These are phyloP conservation scores for Vanessa cardui DNA, from an alignment of 2,888 invertebrate genomes.

Conservation along the genomic window DNA sequence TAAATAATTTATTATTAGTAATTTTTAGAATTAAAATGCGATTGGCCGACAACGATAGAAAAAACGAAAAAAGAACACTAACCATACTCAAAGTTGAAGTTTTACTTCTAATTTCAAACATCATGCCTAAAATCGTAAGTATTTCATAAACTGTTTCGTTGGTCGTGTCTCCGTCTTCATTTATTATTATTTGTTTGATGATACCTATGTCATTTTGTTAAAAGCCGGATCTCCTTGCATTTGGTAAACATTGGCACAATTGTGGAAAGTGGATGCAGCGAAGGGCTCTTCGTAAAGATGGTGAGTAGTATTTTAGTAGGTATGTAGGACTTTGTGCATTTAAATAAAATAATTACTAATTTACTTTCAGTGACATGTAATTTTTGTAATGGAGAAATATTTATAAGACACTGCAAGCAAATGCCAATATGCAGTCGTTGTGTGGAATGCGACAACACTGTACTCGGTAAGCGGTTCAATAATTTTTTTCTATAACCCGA, in stretches of 20 bases:
- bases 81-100: no score
- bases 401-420: slow-evolving; percentile 22
- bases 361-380: slow-evolving; percentile 29
- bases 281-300: slow-evolving; percentile 44
- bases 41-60: no score
- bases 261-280: slow-evolving; percentile 42
- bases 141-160: background rate
- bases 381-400: slow-evolving; percentile 32
- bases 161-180: slow-evolving; percentile 6
- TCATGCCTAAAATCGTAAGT: no score
- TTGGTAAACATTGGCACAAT: slow-evolving; percentile 40
- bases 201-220: slow-evolving; percentile 34
- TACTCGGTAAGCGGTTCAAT: slow-evolving; percentile 27
- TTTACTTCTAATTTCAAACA: no score
- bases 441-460: slow-evolving; percentile 22
- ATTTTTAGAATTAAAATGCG: no score
- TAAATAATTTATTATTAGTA: no score
- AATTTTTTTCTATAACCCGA: slow-evolving; percentile 23
- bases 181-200: slow-evolving; percentile 9
- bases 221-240: slow-evolving; percentile 39
- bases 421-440: slow-evolving; percentile 18
- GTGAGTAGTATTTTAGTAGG: slow-evolving; percentile 18
- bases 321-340: background rate
- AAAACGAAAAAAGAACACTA: no score
- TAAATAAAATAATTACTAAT: slow-evolving; percentile 16